Base-by-base conservation (phyloP, 1,140 invertebrate species). In the Philopotamus ludificatus region DNA sequence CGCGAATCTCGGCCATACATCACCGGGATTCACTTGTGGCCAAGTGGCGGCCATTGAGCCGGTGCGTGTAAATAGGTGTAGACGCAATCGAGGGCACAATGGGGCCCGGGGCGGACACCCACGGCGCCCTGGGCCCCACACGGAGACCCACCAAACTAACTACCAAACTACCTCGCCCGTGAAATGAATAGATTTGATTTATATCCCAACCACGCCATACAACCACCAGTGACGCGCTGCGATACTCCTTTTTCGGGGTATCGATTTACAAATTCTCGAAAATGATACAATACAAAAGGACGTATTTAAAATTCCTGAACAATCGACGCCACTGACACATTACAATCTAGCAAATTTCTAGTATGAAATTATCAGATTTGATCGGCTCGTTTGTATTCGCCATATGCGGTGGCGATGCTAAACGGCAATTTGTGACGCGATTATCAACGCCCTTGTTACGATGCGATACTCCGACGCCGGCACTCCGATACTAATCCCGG, bases 161-260 rank as follows among this genome's bases (percentile, higher is more conserved):
- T 9, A 22, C 41, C 16, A 26, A 45, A 57, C 39, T 63, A 59
- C 45, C 39, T 60, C 61, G 62, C 22, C 62, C 66, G 51, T 68
- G 66, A 68, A 68, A 68, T 68, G 66, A 68, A 68, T 63, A 47
- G 53, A 47, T 63, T 47, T 68, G 62, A 64, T 68, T 68, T 68
- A 68, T 68, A 51, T 9, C n/a, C 28, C 39, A 60, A 10, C 22
- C 21, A n/a, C 57, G 57, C 3, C 57, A 15, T 26, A 3, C 9
- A 21, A 54, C 25, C 34, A 22, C 8, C 49, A 23, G 2, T 3
- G 4, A 45, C 9, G 15, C 9, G 8, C 16, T 16, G 3, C 16
- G 16, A 45, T 4, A 9, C 44, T 8, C 7, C 44, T 45, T 45
- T 45, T 45, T 45, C 44, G 44, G 4, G 3, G n/a, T 16, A 20